Evolutionary conservation across 2,888 invertebrate species (phyloP).

Genomic region (Eristalis tenax): DNA sequence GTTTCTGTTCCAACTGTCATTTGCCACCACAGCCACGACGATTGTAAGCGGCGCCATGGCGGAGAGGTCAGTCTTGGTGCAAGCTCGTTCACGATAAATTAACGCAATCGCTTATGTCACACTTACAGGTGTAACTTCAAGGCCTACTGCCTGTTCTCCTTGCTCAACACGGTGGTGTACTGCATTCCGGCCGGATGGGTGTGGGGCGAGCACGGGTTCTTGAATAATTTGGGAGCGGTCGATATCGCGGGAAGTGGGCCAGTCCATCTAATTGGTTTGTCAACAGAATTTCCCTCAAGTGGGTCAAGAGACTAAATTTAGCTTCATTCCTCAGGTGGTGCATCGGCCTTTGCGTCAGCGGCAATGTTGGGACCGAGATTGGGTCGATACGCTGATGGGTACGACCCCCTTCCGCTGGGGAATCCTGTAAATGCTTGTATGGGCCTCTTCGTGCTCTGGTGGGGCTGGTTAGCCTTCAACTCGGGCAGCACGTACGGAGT

Average conservation of each 20-base stretch:
- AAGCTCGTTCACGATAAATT: not conserved
- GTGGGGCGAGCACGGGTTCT: constrained; percentile 94
- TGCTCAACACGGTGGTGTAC: constrained; percentile 93
- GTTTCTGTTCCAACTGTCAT: constrained; percentile 94
- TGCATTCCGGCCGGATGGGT: constrained; percentile 97
- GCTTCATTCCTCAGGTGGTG: constrained; percentile 82
- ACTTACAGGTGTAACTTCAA: constrained; percentile 90
- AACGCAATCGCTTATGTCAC: not conserved
- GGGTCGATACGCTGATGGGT: constrained; percentile 91
- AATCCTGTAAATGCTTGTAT: constrained; percentile 95
- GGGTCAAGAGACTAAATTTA: not conserved
- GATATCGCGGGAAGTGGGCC: constrained; percentile 96
- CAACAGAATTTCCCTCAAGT: not conserved
- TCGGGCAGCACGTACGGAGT: constrained; percentile 93
- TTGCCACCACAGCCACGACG: constrained; percentile 92
- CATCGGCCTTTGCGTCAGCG: constrained; percentile 92
- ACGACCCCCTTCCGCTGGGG: constrained; percentile 89
- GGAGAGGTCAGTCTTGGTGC: constrained; percentile 85
- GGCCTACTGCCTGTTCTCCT: constrained; percentile 94
- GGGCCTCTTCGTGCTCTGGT: constrained; percentile 96
- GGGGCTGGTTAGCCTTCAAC: constrained; percentile 98
- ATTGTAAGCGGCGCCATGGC: constrained; percentile 98
- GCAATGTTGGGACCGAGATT: constrained; percentile 94
- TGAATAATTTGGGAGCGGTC: constrained; percentile 91
- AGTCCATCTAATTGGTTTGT: constrained; percentile 91